Conservation (phyloP, 2,888 invertebrate species). For the Idaea aversata region DNA sequence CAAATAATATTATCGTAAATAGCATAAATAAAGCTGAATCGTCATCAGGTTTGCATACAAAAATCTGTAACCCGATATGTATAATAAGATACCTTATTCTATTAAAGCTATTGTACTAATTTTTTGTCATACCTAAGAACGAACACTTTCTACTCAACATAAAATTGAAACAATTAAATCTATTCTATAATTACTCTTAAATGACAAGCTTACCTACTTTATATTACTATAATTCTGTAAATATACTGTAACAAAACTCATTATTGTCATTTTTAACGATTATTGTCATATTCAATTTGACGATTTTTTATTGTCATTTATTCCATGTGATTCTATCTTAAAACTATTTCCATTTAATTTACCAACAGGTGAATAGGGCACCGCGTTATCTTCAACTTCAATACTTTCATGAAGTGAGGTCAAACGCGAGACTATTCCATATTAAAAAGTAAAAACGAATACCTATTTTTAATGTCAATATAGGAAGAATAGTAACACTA, state of each 20-base stretch:
- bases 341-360: too few relatives aligned
- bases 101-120: conserved; percentile 77
- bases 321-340: too few relatives aligned
- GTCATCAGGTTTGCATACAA: neutral
- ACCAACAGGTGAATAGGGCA: too few relatives aligned
- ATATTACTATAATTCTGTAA: neutral
- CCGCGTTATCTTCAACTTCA: too few relatives aligned
- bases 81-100: conserved; percentile 28
- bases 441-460: neutral
- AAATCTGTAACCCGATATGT: neutral
- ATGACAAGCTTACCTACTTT: neutral
- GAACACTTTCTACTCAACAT: neutral
- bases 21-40: too few relatives aligned
- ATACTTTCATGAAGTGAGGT: too few relatives aligned
- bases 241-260: neutral
- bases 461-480: conserved; percentile 26
- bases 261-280: neutral
- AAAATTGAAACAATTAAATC: neutral
- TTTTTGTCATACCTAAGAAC: conserved; percentile 37
- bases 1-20: too few relatives aligned
- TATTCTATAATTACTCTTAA: neutral
- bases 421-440: neutral
- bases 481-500: conserved; percentile 23
- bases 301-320: too few relatives aligned
- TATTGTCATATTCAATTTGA: neutral